Base-by-base conservation (phyloP, 2,888 invertebrate genomes). In the Drosophila borborema region DNA sequence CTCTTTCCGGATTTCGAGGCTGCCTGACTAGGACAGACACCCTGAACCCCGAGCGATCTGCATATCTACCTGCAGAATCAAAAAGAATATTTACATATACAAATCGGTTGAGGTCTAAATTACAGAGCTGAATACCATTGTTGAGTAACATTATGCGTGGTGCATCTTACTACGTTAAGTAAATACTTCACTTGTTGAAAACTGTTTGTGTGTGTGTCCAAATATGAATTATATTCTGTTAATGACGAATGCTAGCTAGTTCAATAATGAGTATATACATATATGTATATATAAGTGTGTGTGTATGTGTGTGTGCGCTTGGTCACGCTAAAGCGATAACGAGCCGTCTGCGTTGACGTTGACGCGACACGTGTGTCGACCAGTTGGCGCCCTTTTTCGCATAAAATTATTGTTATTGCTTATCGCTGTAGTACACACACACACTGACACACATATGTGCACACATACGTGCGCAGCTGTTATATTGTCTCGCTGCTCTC, bases 301-400 rank as follows among this genome's bases (percentile, higher is more conserved):
- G 18, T 18, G 20, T 55, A 12, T 55, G 16, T 38, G 55, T 55
- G 31, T 45, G 41, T 9, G 8, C 12, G 18, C 45, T 40, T 70
- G 67, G 73, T 62, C 58, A 73, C 64, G 55, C 51, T 36, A 54
- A 69, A 63, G 34, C 49, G 53, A 49, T 70, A 67, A 71, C 40
- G 38, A 60, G 18, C 58, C 65, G 69, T 36, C 74, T 55, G 45
- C 74, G 68, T 45, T 46, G 62, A 43, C 64, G 71, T 31, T 49
- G 60, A 58, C 58, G 61, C 78, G 81, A 77, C 88, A 87, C 90
- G 88, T 89, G 90, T 88, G 79, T 60, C 65, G 72, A 65, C 77
- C 73, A 78, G 80, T 89, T 89, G 90, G 86, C 86, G 90, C 86
- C 88, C 86, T 89, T 89, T 85, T 85, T 79, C 79, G 77, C 81